These are phyloP conservation scores for Rafetus swinhoei DNA, from an alignment of 2,113 vertebrate species.

Conservation along the genomic window DNA sequence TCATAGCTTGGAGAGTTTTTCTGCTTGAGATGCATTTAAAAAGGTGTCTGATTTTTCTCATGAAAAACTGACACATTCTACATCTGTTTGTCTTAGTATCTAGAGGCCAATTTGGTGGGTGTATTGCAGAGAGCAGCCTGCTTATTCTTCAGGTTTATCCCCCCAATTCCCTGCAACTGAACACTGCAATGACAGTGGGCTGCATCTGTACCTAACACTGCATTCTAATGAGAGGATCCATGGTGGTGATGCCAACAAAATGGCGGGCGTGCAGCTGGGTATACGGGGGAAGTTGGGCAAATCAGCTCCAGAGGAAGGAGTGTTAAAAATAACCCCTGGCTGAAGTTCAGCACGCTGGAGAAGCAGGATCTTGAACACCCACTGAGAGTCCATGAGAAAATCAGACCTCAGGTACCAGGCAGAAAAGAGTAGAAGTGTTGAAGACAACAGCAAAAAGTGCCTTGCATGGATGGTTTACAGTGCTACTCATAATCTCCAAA, in stretches of 20 bases:
- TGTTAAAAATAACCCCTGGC: background rate
- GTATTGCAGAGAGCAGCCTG: background rate
- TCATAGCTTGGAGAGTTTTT: background rate
- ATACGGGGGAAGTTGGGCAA: background rate
- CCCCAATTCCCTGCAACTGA: conserved; percentile 37
- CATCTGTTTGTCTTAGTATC: background rate
- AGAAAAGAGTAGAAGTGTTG: background rate
- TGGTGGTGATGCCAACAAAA: background rate
- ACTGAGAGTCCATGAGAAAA: background rate
- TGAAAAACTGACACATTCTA: background rate
- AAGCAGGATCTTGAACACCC: background rate
- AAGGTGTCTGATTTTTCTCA: background rate
- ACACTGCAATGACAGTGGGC: conserved; percentile 13
- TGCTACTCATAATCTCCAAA: background rate
- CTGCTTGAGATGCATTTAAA: background rate
- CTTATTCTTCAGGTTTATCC: conserved; percentile 47
- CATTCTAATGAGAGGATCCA: background rate
- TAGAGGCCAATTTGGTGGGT: conserved; percentile 18
- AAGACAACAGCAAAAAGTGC: background rate
- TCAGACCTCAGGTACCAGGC: background rate
- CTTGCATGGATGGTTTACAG: rapidly evolving
- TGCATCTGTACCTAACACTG: background rate
- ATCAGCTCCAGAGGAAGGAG: background rate
- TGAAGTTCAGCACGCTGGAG: background rate
- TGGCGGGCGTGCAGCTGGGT: background rate